Evolutionary conservation across 2,888 invertebrate species (phyloP).

Genomic region (Iphiclides podalirius): DNA sequence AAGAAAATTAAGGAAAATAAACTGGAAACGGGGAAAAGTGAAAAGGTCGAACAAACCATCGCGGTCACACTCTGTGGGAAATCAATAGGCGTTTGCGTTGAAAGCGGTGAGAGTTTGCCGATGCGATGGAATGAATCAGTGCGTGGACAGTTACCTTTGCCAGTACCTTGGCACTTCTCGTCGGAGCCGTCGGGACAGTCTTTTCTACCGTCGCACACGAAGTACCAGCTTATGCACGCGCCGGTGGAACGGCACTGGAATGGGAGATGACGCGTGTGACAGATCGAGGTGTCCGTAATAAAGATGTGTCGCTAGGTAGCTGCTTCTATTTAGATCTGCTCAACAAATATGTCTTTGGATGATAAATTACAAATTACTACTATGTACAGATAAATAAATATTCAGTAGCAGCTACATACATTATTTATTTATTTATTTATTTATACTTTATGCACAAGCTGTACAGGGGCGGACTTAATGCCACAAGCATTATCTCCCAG

Average conservation of each 20-base stretch:
- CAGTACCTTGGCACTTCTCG: slow-evolving; percentile 86
- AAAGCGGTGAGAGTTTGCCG: slow-evolving; percentile 21
- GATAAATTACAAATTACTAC: too few relatives aligned
- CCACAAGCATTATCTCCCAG: too few relatives aligned
- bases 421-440: too few relatives aligned
- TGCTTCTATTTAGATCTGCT: too few relatives aligned
- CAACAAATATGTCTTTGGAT: too few relatives aligned
- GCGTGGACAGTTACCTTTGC: slow-evolving; percentile 63
- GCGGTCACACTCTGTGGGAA: slow-evolving; percentile 11
- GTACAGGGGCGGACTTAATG: too few relatives aligned
- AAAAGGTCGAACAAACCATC: background rate
- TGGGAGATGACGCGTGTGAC: background rate
- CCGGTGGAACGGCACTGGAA: slow-evolving; percentile 90
- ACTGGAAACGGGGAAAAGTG: background rate
- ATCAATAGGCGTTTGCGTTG: slow-evolving; percentile 1
- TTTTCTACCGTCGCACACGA: slow-evolving; percentile 91
- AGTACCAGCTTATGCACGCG: slow-evolving; percentile 94
- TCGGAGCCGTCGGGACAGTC: slow-evolving; percentile 94
- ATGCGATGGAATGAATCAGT: slow-evolving; percentile 40
- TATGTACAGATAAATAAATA: too few relatives aligned
- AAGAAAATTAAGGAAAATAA: too few relatives aligned
- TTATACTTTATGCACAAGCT: too few relatives aligned
- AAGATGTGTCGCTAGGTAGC: too few relatives aligned
- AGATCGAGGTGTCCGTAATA: too few relatives aligned
- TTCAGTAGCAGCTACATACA: too few relatives aligned